Evolutionary conservation across 2,797 vertebrate species (phyloP), one percentile per base, ranked within the genome.

Genomic region (Liparis tanakae): DNA sequence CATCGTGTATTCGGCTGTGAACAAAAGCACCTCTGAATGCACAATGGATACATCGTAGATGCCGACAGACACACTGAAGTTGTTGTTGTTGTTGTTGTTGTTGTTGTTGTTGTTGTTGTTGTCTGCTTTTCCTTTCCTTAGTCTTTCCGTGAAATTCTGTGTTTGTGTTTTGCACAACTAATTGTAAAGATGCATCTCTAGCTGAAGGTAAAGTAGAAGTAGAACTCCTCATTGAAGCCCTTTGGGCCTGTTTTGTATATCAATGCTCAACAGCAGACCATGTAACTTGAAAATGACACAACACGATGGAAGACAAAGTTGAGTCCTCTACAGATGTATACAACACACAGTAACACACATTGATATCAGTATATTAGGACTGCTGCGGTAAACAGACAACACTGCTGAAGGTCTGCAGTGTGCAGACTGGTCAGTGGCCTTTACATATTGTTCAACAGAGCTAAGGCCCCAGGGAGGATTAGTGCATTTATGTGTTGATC

Each of bases 401-500:
- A 30, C 20, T 51, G 3, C 70, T 67, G 30, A 74, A 58, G 50
- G 50, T 74, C n/a, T 51, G 68, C 41, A 72, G 15, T 15, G 20
- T 56, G 22, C 78, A 8, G 18, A 78, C 41, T 44, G 44, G 72
- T 56, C 76, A 57, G 33, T 76, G 67, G 68, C 74, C 76, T 80
- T 77, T 63, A 56, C 53, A 68, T 81, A 70, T 53, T 74, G 71
- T 75, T 61, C 61, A 77, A 51, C 55, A 61, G 62, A 18, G 41
- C 62, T 75, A 73, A 55, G 5, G 43, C 55, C 59, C 13, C 3
- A n/a, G 33, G 55, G 66, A 51, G 58, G 69, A 74, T 36, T 4
- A 64, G 41, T 62, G 73, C n/a, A 72, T 76, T 74, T 69, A 64
- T 83, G 76, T 86, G 72, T 81, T 83, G 67, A 80, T 78, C 59